Conservation (phyloP, 2,113 vertebrate genomes). For the Campylomormyrus numenius region DNA sequence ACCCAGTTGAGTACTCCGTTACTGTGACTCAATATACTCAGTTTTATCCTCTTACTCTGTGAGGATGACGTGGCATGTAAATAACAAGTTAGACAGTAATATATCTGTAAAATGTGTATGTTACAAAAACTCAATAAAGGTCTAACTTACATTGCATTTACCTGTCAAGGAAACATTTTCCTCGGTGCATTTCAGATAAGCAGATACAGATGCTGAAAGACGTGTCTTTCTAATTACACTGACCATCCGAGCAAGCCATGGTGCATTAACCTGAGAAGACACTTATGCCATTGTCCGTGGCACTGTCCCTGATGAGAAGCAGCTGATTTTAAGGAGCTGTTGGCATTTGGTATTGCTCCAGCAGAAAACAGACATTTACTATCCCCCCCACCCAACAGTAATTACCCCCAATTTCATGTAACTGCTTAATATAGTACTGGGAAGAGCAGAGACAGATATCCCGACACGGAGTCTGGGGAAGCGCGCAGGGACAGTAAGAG, state of each 20-base stretch:
- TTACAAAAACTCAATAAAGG: not conserved
- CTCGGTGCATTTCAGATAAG: not conserved
- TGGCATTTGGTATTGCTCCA: conserved; percentile 5
- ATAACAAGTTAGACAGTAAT: not conserved
- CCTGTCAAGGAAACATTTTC: not conserved
- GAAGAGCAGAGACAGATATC: not conserved
- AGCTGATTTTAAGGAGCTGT: conserved; percentile 19
- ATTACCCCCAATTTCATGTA: conserved; percentile 14
- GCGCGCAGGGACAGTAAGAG: not conserved
- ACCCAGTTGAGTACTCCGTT: not conserved
- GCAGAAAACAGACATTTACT: conserved; percentile 10
- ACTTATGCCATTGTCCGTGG: not conserved
- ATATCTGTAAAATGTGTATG: not conserved
- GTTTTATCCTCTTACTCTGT: not conserved
- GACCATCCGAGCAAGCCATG: not conserved
- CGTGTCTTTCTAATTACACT: not conserved
- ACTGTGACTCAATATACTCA: not conserved
- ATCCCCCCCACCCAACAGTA: not conserved
- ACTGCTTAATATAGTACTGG: not conserved
- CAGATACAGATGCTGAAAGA: not conserved
- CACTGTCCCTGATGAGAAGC: conserved; percentile 10
- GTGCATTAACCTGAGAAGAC: not conserved
- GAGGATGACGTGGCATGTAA: not conserved
- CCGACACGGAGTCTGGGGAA: not conserved
- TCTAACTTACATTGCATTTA: not conserved